phyloP scores from a whole-genome alignment of 2,113 vertebrate genomes.

The Engystomops pustulosus region DNA sequence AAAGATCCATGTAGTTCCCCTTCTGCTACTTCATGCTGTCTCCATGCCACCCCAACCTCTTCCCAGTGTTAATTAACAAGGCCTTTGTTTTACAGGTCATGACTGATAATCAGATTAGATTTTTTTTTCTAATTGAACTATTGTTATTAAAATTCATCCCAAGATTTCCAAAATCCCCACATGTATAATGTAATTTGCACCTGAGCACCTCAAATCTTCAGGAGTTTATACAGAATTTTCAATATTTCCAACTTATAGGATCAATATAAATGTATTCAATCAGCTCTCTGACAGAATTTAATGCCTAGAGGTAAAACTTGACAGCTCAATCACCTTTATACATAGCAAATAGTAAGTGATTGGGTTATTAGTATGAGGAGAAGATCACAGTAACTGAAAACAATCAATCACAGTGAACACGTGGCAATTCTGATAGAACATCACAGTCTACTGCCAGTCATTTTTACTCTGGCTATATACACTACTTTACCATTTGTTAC shows the following conservation, averaged over 20 bases:
- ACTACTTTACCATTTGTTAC: no score
- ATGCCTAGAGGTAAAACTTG: background rate
- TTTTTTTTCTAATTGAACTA: background rate
- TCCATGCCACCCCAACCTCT: no score
- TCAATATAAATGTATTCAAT: slow-evolving; percentile 10
- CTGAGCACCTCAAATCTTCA: background rate
- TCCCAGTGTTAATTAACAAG: no score
- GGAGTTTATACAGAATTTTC: background rate
- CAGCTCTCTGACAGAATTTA: background rate
- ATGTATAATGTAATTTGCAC: background rate
- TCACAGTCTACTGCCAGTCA: background rate
- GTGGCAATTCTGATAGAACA: background rate
- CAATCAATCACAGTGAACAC: background rate
- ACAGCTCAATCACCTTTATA: background rate
- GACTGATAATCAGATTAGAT: no score
- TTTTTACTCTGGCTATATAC: background rate
- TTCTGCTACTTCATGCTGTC: no score
- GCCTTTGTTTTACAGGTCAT: no score
- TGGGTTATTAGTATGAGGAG: slow-evolving; percentile 2
- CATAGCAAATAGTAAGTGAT: background rate
- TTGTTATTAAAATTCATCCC: background rate
- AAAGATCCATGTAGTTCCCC: no score
- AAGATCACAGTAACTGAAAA: background rate
- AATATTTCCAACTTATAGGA: slow-evolving; percentile 17
- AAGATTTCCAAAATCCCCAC: background rate